Conservation (phyloP, 2,113 vertebrate species). For the Myocastor coypus region DNA sequence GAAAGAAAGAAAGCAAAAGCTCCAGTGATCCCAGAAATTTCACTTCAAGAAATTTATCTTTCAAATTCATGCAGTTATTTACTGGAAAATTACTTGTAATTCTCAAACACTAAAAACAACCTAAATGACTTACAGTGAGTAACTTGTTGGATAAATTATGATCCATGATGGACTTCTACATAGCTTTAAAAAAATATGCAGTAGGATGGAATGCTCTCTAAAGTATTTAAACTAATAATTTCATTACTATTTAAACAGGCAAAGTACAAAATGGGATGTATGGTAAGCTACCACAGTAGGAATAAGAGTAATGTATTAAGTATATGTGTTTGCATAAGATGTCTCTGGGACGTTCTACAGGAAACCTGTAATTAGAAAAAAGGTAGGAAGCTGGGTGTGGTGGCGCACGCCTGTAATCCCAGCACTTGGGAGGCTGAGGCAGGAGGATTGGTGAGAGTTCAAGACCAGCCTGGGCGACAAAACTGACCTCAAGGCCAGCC, state of each 20-base stretch:
- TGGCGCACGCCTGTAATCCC: no score
- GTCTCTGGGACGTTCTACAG: neutral
- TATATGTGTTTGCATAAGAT: neutral
- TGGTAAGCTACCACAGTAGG: neutral
- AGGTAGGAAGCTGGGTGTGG: no score
- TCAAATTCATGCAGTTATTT: neutral
- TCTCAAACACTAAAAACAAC: conserved; percentile 15
- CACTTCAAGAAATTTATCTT: neutral
- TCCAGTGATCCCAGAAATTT: neutral
- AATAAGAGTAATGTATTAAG: neutral
- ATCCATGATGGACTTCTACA: neutral
- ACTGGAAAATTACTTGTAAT: neutral
- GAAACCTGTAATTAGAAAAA: neutral
- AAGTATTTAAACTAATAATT: neutral
- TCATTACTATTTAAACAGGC: conserved; percentile 9
- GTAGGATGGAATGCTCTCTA: neutral
- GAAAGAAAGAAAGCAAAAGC: no score
- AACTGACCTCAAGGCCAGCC: no score
- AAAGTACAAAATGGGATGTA: neutral
- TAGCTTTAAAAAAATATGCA: neutral
- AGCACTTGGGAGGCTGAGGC: no score
- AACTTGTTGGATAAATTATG: neutral
- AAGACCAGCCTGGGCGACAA: no score
- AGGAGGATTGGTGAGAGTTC: no score
- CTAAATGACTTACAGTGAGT: conserved; percentile 1